These are phyloP conservation scores for Dendrolimus houi DNA, from an alignment of 2,888 invertebrate genomes.

Conservation along the genomic window DNA sequence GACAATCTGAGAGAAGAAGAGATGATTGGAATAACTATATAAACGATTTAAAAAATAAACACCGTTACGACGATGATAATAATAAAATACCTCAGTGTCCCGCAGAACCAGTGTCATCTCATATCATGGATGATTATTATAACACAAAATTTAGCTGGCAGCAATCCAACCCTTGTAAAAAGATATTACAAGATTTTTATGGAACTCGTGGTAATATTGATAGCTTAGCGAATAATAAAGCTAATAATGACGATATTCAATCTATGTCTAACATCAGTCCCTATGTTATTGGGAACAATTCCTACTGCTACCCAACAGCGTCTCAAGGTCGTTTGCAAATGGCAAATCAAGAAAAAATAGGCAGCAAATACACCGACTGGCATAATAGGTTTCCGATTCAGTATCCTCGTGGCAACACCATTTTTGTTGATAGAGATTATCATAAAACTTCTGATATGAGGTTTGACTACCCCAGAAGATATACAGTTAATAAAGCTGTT, in stretches of 20 bases:
- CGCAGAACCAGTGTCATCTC: slow-evolving; percentile 12
- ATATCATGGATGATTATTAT: slow-evolving; percentile 26
- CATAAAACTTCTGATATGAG: not conserved
- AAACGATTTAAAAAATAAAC: slow-evolving; percentile 43
- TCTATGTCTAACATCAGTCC: not conserved
- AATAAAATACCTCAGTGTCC: slow-evolving; percentile 11
- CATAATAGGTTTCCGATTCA: slow-evolving; percentile 6
- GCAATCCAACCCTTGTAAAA: slow-evolving; percentile 20
- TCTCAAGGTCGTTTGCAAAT: slow-evolving; percentile 31
- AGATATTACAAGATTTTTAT: slow-evolving; percentile 30
- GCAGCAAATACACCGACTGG: slow-evolving; percentile 11
- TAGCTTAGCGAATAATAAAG: not conserved
- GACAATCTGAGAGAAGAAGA: slow-evolving; percentile 39
- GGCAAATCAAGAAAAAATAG: slow-evolving; percentile 22
- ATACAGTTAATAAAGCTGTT: not conserved
- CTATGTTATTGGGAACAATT: slow-evolving; percentile 16
- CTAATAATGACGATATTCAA: slow-evolving; percentile 1
- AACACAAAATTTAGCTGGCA: slow-evolving; percentile 17
- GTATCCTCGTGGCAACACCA: slow-evolving; percentile 12
- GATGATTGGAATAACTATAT: slow-evolving; percentile 51
- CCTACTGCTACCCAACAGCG: slow-evolving; percentile 33
- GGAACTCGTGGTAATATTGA: slow-evolving; percentile 6
- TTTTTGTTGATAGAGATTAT: slow-evolving; percentile 16
- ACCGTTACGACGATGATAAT: slow-evolving; percentile 11
- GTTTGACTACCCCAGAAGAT: not conserved